phyloP scores from a whole-genome alignment of 2,797 vertebrate species.

The Apodemus agrarius region DNA sequence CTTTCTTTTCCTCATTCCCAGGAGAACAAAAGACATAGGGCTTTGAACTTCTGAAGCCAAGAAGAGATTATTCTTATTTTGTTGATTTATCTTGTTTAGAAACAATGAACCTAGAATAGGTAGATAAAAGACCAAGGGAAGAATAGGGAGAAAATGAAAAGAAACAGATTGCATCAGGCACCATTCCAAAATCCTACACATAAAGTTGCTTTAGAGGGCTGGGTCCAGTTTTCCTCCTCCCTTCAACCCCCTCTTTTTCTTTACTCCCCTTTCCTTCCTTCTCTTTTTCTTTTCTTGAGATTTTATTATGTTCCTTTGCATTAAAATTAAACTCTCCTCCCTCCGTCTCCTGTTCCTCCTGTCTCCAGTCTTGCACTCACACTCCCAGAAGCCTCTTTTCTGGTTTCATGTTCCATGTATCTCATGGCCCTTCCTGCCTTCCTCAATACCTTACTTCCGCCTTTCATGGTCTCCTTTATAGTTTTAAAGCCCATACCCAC shows the following conservation, averaged over 20 bases:
- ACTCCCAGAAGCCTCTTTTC: not conserved
- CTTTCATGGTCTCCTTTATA: not conserved
- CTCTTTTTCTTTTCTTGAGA: not conserved
- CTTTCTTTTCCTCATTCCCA: not conserved
- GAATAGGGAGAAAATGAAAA: not conserved
- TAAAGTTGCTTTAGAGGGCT: not conserved
- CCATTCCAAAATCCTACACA: not conserved
- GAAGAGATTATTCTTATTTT: constrained; percentile 44
- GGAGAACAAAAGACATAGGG: not conserved
- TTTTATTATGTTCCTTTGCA: not conserved
- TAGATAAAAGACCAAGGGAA: not conserved
- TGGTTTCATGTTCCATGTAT: not conserved
- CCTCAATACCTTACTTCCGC: not conserved
- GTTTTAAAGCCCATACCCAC: not conserved
- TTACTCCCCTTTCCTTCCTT: not conserved
- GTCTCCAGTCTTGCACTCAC: not conserved
- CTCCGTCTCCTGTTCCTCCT: not conserved
- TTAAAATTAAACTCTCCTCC: not conserved
- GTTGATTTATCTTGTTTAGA: constrained; percentile 29
- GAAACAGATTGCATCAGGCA: not conserved
- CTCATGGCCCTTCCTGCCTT: not conserved
- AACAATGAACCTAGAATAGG: not conserved
- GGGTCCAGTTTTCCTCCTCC: not conserved
- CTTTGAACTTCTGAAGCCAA: constrained; percentile 10
- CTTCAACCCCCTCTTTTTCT: not conserved